These are phyloP conservation scores for Babylonia areolata DNA, from an alignment of 1,140 invertebrate genomes.

Conservation along the genomic window DNA sequence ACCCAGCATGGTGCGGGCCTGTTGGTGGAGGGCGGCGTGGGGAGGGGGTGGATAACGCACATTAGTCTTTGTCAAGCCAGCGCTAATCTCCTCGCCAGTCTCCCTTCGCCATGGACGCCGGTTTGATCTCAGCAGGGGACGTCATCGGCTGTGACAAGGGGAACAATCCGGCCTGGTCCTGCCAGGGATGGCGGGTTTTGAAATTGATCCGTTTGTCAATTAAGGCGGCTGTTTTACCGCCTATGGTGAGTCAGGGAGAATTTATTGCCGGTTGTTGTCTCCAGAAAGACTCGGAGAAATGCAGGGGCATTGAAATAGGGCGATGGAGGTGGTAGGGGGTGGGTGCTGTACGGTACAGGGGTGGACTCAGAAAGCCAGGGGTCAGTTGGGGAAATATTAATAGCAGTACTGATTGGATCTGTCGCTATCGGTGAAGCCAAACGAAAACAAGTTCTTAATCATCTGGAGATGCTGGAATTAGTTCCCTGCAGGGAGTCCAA, in stretches of 20 bases:
- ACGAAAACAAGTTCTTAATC: neutral
- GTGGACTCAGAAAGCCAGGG: neutral
- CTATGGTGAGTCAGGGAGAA: slow-evolving; percentile 32
- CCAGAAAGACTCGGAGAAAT: slow-evolving; percentile 32
- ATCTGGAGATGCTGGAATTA: neutral
- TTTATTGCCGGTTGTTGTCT: slow-evolving; percentile 44
- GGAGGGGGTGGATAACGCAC: slow-evolving; percentile 21
- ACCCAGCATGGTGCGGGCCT: slow-evolving; percentile 28
- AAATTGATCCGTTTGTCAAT: slow-evolving; percentile 48
- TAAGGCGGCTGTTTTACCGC: slow-evolving; percentile 41
- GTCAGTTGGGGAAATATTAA: neutral
- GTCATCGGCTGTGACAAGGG: slow-evolving; percentile 18
- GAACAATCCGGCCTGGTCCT: slow-evolving; percentile 27
- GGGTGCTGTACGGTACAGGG: neutral
- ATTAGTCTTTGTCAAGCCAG: slow-evolving; percentile 32
- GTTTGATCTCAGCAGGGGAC: slow-evolving; percentile 35
- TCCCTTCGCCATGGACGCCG: slow-evolving; percentile 8
- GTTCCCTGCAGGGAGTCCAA: neutral
- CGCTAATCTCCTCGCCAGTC: slow-evolving; percentile 29
- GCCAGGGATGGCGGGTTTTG: slow-evolving; percentile 33
- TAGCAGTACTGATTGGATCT: neutral
- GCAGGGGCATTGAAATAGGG: neutral
- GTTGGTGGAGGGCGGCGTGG: neutral
- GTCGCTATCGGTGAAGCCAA: neutral
- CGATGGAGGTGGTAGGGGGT: neutral